A percentile compares a stretch with the other conserved stretches of the same genome.
Conservation (phyloP, 1,140 invertebrate genomes). For the Brachystomella parvula region DNA sequence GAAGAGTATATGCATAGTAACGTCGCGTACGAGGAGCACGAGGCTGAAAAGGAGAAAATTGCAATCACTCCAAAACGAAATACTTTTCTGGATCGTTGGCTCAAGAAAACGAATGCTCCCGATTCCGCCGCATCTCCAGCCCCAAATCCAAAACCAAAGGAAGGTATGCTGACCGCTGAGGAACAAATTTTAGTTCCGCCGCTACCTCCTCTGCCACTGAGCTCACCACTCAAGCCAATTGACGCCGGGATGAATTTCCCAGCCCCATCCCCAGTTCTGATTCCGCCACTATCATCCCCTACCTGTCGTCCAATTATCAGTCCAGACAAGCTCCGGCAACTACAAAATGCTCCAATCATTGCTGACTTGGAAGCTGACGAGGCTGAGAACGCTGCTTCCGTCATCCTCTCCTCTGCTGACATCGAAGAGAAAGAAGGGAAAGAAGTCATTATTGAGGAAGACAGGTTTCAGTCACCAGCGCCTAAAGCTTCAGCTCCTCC, state of each 20-base stretch:
- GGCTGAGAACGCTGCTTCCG: background rate
- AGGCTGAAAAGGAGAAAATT: conserved; percentile 4
- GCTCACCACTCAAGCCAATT: background rate
- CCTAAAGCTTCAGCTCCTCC: background rate
- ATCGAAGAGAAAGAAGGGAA: background rate
- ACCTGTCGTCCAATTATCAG: conserved; percentile 9
- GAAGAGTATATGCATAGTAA: background rate
- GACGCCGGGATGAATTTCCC: background rate
- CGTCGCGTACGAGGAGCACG: background rate
- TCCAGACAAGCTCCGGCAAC: background rate
- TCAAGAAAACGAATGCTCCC: conserved; percentile 10
- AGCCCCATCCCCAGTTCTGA: no score
- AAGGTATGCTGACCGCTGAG: no score
- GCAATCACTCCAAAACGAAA: conserved; percentile 4
- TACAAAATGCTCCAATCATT: conserved; percentile 19
- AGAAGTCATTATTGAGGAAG: background rate
- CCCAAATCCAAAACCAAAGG: background rate
- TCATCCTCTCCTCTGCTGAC: background rate
- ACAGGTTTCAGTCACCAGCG: background rate
- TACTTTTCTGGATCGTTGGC: conserved; percentile 18
- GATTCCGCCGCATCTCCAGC: background rate
- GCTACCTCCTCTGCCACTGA: background rate
- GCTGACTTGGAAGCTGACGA: conserved; percentile 9
- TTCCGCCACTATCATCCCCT: no score
- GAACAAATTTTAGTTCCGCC: no score